phyloP scores from a whole-genome alignment of 2,113 vertebrate genomes.

The Thalassarche chlororhynchos region DNA sequence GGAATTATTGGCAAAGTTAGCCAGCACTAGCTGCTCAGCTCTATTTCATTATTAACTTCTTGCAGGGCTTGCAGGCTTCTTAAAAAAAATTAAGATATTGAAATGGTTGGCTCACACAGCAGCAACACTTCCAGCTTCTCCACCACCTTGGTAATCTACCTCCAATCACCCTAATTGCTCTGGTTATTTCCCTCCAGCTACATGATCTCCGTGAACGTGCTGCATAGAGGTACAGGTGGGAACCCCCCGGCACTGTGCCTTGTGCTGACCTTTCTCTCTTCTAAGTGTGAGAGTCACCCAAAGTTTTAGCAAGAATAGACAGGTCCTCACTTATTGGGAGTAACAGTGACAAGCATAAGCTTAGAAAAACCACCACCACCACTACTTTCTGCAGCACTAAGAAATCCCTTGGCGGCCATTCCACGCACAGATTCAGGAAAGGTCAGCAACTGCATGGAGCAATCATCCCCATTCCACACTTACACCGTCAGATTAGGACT shows the following conservation, averaged over 20 bases:
- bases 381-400: not conserved
- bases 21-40: not conserved
- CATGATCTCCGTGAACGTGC: accelerated
- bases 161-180: not conserved
- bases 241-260: not conserved
- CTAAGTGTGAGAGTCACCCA: not conserved
- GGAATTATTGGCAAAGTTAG: not conserved
- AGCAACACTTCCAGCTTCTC: not conserved
- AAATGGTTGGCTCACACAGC: not conserved
- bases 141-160: not conserved
- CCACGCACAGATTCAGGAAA: not conserved
- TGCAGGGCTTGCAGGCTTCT: not conserved
- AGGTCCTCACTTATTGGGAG: not conserved
- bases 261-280: not conserved
- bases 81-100: not conserved
- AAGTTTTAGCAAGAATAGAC: not conserved
- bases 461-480: not conserved
- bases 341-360: not conserved
- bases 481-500: not conserved
- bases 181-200: not conserved
- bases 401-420: not conserved
- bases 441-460: not conserved
- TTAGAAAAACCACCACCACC: not conserved
- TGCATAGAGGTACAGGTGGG: not conserved
- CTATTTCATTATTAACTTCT: not conserved